Conservation (phyloP, 2,113 vertebrate genomes). For the Nestor notabilis region DNA sequence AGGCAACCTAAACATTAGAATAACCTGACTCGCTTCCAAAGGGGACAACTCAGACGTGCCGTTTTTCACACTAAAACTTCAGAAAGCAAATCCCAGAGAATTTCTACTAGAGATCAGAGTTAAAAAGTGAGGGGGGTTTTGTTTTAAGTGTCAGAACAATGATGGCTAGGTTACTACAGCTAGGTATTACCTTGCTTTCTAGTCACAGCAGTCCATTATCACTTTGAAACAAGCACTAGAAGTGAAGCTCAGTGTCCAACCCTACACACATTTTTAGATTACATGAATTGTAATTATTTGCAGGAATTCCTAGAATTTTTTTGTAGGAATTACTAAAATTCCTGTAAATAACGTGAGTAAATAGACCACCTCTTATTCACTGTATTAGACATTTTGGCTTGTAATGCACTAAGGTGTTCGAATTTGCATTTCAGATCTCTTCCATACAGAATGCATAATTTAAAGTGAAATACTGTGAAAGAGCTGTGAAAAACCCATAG, state of each 20-base stretch:
- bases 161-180: neutral
- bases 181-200: neutral
- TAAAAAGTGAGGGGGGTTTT: neutral
- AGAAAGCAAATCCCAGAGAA: neutral
- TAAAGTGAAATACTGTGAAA: neutral
- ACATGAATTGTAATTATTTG: neutral
- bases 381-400: neutral
- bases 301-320: too few relatives aligned
- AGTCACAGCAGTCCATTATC: neutral
- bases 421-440: neutral
- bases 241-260: neutral
- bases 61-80: neutral
- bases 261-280: accelerated
- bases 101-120: neutral
- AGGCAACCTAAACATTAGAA: neutral
- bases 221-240: neutral
- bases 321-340: neutral
- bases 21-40: neutral
- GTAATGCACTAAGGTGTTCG: neutral
- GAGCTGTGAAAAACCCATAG: neutral
- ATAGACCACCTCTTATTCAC: neutral
- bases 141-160: neutral
- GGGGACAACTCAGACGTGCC: neutral
- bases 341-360: neutral
- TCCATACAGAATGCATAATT: neutral